Evolutionary conservation across 2,888 invertebrate species (phyloP).

Genomic region (Hypolimnas misippus): DNA sequence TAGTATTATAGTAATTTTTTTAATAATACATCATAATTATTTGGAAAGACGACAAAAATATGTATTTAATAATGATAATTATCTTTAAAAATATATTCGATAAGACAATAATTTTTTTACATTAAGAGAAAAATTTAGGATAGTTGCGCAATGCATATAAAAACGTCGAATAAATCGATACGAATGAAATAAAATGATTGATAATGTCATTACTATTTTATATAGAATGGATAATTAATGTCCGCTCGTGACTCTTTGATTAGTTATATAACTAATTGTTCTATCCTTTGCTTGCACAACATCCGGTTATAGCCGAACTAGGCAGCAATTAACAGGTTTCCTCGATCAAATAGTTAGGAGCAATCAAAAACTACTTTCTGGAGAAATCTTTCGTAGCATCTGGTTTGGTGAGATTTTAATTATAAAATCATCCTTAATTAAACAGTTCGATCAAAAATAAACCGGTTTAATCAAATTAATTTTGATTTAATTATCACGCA

Average conservation of each 20-base stretch:
- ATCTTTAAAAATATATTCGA: neutral
- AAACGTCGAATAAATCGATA: slow-evolving; percentile 3
- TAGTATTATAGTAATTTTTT: no score
- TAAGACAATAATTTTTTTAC: neutral
- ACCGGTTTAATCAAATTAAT: slow-evolving; percentile 12
- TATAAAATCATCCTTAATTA: slow-evolving; percentile 25
- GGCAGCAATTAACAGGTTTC: slow-evolving; percentile 29
- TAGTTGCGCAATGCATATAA: neutral
- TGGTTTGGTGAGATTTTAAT: slow-evolving; percentile 30
- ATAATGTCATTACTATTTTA: slow-evolving; percentile 22
- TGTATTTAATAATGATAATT: neutral
- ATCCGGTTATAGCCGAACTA: slow-evolving; percentile 40
- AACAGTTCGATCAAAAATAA: slow-evolving; percentile 18
- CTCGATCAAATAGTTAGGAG: slow-evolving; percentile 25
- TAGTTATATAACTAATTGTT: slow-evolving; percentile 49
- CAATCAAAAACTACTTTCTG: slow-evolving; percentile 25
- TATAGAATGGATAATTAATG: slow-evolving; percentile 10
- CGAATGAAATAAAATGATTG: slow-evolving; percentile 1
- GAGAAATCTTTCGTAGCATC: slow-evolving; percentile 31
- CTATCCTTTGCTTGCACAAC: slow-evolving; percentile 48
- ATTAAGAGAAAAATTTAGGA: neutral
- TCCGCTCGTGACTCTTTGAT: slow-evolving; percentile 9
- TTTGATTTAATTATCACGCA: slow-evolving; percentile 13
- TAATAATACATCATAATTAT: no score
- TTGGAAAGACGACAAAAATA: neutral